Evolutionary conservation across 2,113 vertebrate species (phyloP).

Genomic region (Echinops telfairi): DNA sequence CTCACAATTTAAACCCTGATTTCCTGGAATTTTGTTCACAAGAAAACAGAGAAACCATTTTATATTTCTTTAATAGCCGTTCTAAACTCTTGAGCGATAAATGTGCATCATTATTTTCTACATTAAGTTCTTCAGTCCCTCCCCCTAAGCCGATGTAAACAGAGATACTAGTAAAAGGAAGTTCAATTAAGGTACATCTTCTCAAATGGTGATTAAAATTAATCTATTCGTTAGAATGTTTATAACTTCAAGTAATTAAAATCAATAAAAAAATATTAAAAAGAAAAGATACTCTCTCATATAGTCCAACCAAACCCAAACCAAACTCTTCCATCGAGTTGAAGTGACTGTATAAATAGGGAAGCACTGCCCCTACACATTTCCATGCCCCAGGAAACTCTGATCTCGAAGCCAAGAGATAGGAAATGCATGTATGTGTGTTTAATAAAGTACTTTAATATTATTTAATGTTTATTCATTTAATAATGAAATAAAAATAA

Average conservation of each 20-base stretch:
- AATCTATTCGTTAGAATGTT: background rate
- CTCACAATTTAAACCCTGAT: background rate
- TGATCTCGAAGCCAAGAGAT: background rate
- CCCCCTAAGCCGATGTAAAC: background rate
- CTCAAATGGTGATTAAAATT: slow-evolving; percentile 26
- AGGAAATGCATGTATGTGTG: slow-evolving; percentile 1
- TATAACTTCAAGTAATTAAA: slow-evolving; percentile 22
- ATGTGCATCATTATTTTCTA: background rate
- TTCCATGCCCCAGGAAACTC: too few relatives aligned
- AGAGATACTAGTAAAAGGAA: background rate
- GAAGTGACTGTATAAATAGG: too few relatives aligned
- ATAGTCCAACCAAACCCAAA: background rate
- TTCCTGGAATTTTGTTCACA: slow-evolving; percentile 2
- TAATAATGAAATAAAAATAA: slow-evolving; percentile 40
- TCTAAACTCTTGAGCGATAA: background rate
- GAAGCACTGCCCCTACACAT: too few relatives aligned
- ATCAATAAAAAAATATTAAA: slow-evolving; percentile 6
- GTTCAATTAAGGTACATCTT: background rate
- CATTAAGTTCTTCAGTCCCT: background rate
- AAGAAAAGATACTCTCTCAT: background rate
- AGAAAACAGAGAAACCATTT: background rate
- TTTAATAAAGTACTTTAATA: slow-evolving; percentile 5
- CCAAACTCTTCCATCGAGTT: too few relatives aligned
- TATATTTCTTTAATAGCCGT: background rate
- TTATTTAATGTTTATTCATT: slow-evolving; percentile 46